Evolutionary conservation across 2,888 invertebrate species (phyloP), one percentile per base, ranked within the genome.

Genomic region (Ennomos fuscantarius): DNA sequence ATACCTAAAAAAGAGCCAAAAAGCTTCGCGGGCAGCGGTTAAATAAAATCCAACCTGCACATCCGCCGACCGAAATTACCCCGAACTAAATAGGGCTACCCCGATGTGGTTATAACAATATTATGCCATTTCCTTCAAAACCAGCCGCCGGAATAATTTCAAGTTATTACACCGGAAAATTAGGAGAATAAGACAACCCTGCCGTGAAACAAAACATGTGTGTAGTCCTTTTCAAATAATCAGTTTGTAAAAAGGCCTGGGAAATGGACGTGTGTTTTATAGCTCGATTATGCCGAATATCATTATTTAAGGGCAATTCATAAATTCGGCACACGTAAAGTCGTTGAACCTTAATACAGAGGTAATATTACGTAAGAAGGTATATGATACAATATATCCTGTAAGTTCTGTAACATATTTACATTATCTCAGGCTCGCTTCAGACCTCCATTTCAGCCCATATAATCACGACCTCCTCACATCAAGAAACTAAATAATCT

Each of bases 151-250:
- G 69, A 73, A 70, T 73, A 73, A 77, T 74, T 75, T 69, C 65
- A 60, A 72, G 65, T 76, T 77, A 74, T 75, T 73, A 72, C 62
- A 59, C 66, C 65, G 74, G 71, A 74, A 78, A 76, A 79, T 78
- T 75, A 74, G 70, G 65, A 68, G 63, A 74, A 70, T 64, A 68
- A 72, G 66, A 65, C 60, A 65, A 69, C 63, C 65, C 60, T 60
- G 42, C 68, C 72, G 72, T 77, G 55, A 72, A 77, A 74, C 67
- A 65, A 53, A 73, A 69, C 69, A 60, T 68, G 63, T 63, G 50
- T 54, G 51, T 35, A 42, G 53, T 59, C 61, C 63, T 69, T 67
- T 72, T 51, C 59, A 66, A 71, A 74, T 65, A 65, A 52, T 45
- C 59, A 50, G 60, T 53, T 62, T 60, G 53, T 53, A 39, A 24